Percentiles rank a stretch among this genome's conserved stretches.
These are phyloP conservation scores for Matsumyia berberina DNA, from an alignment of 2,888 invertebrate genomes.

Conservation along the genomic window DNA sequence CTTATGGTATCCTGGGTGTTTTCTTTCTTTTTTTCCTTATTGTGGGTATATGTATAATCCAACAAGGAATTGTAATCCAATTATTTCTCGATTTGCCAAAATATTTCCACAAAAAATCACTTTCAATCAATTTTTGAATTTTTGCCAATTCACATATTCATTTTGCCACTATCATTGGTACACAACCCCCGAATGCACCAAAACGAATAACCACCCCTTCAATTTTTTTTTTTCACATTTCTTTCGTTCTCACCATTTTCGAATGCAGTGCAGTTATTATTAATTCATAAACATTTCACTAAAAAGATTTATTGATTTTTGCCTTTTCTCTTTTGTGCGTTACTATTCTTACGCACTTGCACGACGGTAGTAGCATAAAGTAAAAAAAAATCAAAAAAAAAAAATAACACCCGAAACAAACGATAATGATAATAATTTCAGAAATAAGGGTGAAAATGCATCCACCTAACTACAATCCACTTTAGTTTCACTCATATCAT, in stretches of 20 bases:
- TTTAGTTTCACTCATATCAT: slow-evolving; percentile 62
- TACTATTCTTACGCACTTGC: slow-evolving; percentile 70
- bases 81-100: slow-evolving; percentile 43
- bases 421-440: slow-evolving; percentile 55
- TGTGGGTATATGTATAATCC: slow-evolving; percentile 37
- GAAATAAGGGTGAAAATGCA: slow-evolving; percentile 71
- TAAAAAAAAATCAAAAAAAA: slow-evolving; percentile 24
- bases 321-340: slow-evolving; percentile 49
- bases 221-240: slow-evolving; percentile 27
- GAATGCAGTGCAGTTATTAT: slow-evolving; percentile 54
- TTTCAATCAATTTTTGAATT: slow-evolving; percentile 5
- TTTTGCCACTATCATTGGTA: slow-evolving; percentile 26
- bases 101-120: slow-evolving; percentile 67
- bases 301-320: slow-evolving; percentile 64
- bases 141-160: slow-evolving; percentile 6
- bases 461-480: slow-evolving; percentile 67
- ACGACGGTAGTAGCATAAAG: slow-evolving; percentile 29
- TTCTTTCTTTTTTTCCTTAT: slow-evolving; percentile 9
- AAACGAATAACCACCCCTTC: slow-evolving; percentile 23
- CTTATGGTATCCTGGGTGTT: slow-evolving; percentile 60
- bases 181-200: slow-evolving; percentile 48
- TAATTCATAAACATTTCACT: slow-evolving; percentile 49
- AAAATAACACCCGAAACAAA: slow-evolving; percentile 42
- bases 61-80: slow-evolving; percentile 67
- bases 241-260: slow-evolving; percentile 65